Percentiles rank a stretch among this genome's conserved stretches.
Conservation (phyloP, 1,140 invertebrate species). For the Atopsyche davidsoni region DNA sequence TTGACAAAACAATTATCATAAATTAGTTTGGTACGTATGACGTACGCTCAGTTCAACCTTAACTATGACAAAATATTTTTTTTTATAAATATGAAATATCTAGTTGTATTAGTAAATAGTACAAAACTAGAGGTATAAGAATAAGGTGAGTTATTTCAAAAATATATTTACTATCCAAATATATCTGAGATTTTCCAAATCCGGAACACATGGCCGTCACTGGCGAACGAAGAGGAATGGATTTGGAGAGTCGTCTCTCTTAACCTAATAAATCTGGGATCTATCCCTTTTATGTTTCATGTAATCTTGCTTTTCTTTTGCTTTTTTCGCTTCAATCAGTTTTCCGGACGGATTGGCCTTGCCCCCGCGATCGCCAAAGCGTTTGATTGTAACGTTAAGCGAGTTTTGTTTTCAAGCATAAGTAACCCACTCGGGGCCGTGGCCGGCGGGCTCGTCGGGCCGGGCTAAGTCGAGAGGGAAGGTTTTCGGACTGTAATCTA, state of each 20-base stretch:
- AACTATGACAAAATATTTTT: background rate
- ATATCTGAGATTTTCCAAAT: background rate
- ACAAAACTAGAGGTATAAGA: background rate
- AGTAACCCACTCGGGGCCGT: background rate
- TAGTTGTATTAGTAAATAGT: background rate
- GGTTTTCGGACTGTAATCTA: too few relatives aligned
- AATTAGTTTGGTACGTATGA: background rate
- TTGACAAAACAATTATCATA: background rate
- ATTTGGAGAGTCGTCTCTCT: constrained; percentile 22
- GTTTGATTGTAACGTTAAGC: constrained; percentile 3
- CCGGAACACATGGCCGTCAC: background rate
- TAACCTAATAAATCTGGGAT: constrained; percentile 30
- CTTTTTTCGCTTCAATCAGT: constrained; percentile 28
- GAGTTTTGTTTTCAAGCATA: constrained; percentile 2
- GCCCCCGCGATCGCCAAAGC: constrained; percentile 1
- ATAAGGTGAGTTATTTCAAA: background rate
- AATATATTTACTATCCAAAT: background rate
- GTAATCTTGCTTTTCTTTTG: constrained; percentile 27
- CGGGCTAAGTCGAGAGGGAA: too few relatives aligned
- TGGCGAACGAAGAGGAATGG: background rate
- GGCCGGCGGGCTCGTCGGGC: too few relatives aligned
- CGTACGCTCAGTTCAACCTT: background rate
- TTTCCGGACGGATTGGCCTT: constrained; percentile 20
- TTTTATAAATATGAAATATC: background rate
- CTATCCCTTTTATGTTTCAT: constrained; percentile 29